A percentile compares a stretch with the other conserved stretches of the same genome.
These are phyloP conservation scores for Antheraea assamensis DNA, from an alignment of 2,888 invertebrate species.

Conservation along the genomic window DNA sequence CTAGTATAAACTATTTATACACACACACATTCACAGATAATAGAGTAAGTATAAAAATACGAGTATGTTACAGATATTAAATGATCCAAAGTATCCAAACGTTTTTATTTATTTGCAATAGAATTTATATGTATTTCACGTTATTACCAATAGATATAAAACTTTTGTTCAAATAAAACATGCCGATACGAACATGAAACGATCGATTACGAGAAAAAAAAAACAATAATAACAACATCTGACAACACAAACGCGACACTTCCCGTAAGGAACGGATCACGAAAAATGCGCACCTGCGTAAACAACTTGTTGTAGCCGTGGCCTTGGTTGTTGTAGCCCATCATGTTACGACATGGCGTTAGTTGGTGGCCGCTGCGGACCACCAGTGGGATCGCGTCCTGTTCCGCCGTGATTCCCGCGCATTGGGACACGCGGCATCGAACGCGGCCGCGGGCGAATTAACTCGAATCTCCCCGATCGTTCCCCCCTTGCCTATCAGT, in stretches of 20 bases:
- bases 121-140: neutral
- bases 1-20: neutral
- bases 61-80: neutral
- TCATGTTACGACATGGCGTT: slow-evolving; percentile 86
- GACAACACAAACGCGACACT: neutral
- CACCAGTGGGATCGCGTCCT: slow-evolving; percentile 78
- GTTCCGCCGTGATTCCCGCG: slow-evolving; percentile 70
- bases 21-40: neutral
- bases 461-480: slow-evolving; percentile 38
- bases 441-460: slow-evolving; percentile 53
- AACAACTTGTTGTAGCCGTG: slow-evolving; percentile 92
- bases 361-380: slow-evolving; percentile 76
- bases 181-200: neutral
- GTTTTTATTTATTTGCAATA: neutral
- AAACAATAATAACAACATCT: neutral
- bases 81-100: neutral
- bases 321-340: slow-evolving; percentile 89
- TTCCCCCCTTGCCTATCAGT: slow-evolving; percentile 24
- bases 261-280: neutral
- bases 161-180: neutral
- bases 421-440: slow-evolving; percentile 30
- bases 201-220: neutral
- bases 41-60: neutral
- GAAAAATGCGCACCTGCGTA: slow-evolving; percentile 84
- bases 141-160: too few relatives aligned